A percentile compares a stretch with the other conserved stretches of the same genome.
Conservation (phyloP, 2,113 vertebrate genomes). For the Elephas maximus region DNA sequence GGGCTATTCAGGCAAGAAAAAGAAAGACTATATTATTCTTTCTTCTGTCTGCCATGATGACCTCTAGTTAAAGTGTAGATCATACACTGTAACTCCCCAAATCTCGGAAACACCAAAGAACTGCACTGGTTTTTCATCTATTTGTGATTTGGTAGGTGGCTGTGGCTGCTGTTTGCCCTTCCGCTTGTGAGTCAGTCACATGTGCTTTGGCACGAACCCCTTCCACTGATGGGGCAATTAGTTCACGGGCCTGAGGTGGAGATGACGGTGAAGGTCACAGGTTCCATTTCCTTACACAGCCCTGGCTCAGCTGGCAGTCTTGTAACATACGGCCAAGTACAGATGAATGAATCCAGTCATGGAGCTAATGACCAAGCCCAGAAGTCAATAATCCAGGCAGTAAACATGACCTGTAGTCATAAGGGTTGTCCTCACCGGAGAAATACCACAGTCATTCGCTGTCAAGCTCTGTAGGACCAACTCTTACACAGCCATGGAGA, state of each 20-base stretch:
- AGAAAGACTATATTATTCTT: background rate
- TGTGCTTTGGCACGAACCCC: background rate
- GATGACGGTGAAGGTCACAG: background rate
- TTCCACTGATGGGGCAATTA: background rate
- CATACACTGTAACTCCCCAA: background rate
- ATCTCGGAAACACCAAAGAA: background rate
- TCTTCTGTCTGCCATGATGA: background rate
- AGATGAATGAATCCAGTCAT: background rate
- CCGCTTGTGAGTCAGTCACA: background rate
- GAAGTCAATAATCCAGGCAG: background rate
- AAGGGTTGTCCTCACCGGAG: background rate
- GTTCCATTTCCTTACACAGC: background rate
- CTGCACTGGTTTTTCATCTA: background rate
- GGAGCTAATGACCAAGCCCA: background rate
- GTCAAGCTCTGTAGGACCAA: background rate
- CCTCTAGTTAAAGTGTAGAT: background rate
- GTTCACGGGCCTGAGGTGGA: background rate
- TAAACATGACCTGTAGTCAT: background rate
- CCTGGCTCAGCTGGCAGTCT: background rate
- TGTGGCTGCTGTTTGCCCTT: background rate
- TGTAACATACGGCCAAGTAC: background rate
- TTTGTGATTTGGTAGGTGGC: background rate
- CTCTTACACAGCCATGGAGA: accelerated
- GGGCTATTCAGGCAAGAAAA: background rate
- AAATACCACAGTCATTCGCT: background rate